phyloP scores from a whole-genome alignment of 2,888 invertebrate genomes.

The Leptopterna dolabrata region DNA sequence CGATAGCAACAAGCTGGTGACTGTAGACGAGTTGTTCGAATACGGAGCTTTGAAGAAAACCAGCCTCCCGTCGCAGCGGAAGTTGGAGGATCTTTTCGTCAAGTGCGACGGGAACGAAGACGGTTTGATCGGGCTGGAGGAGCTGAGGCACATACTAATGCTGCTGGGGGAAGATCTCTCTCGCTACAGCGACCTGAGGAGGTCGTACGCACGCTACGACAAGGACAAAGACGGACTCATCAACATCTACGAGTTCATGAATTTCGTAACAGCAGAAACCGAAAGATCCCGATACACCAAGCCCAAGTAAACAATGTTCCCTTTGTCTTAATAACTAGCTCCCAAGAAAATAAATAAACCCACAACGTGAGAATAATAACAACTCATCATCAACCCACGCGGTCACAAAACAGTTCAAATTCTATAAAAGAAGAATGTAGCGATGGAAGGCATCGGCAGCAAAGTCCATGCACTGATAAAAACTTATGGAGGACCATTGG shows the following conservation, averaged over 20 bases:
- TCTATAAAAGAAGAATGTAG: too few relatives aligned
- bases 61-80: neutral
- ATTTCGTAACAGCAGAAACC: neutral
- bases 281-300: neutral
- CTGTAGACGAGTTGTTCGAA: neutral
- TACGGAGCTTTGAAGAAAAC: slow-evolving; percentile 3
- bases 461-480: too few relatives aligned
- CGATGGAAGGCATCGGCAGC: too few relatives aligned
- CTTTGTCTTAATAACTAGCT: too few relatives aligned
- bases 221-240: slow-evolving; percentile 27
- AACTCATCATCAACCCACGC: too few relatives aligned
- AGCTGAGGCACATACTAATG: slow-evolving; percentile 6
- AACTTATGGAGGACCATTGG: too few relatives aligned
- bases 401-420: too few relatives aligned
- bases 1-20: neutral
- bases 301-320: too few relatives aligned
- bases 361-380: too few relatives aligned
- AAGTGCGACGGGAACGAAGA: slow-evolving; percentile 22
- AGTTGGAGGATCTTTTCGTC: slow-evolving; percentile 10
- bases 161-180: slow-evolving; percentile 24
- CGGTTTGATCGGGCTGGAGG: slow-evolving; percentile 17
- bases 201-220: neutral
- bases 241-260: slow-evolving; percentile 13
- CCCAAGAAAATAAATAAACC: too few relatives aligned
- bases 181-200: neutral